Base-by-base conservation (phyloP, 1,140 invertebrate genomes). In the Bradysia coprophila region DNA sequence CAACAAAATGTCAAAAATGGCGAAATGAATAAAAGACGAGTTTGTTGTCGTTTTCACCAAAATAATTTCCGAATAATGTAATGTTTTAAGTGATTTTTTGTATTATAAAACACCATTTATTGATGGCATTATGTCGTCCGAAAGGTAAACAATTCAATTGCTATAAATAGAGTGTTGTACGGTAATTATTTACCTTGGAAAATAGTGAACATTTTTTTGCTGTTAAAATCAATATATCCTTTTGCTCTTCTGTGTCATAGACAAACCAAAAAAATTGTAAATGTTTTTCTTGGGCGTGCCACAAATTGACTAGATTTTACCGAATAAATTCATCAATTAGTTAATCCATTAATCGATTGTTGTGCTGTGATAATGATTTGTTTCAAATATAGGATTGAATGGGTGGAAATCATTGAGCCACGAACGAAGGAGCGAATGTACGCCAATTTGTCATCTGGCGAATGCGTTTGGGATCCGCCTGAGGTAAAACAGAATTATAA, bases 321-420 rank as follows among this genome's bases (percentile, higher is more conserved):
- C 13, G 6, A 28, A 28, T 28, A 8, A 13, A 28, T 28, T 13
- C 24, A n/a, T n/a, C n/a, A 13, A 28, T 8, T 28, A 8, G 24
- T 13, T 28, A 28, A 6, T 28, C 13, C 24, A 6, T 28, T 28
- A 28, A 8, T 6, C 24, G 6, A 28, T 8, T 28, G 24, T 28
- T 28, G 24, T 28, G 24, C 13, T 28, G 24, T 28, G 24, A 36
- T 36, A 31, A 9, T 36, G 10, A 36, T 36, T 15, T 36, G 4
- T 32, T 41, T 16, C n/a, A 18, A 31, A 32, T 32, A 8, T 53
- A 59, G 57, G 54, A 59, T 59, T 53, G 57, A 96, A 77, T 98
- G 93, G 93, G 90, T 97, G 61, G 93, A 98, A 72, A 98, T 98
- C 56, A 92, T 96, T 65, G 93, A 98, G 63, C 93, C 93, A 50